Base-by-base conservation (phyloP, 2,888 invertebrate species). In the Frankliniella fusca region DNA sequence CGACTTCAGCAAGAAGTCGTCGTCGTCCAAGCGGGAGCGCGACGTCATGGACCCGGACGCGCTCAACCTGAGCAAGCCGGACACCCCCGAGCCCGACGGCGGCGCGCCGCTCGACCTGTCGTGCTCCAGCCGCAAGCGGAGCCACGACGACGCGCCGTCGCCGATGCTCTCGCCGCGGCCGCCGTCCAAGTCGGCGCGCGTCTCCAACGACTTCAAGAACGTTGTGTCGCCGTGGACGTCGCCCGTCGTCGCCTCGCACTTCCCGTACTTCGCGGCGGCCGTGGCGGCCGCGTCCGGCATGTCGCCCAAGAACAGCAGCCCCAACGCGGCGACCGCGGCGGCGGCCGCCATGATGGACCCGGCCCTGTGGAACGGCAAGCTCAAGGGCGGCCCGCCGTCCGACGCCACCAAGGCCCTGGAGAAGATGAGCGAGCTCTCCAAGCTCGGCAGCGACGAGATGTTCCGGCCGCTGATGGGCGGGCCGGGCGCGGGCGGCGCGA, bases 401-500 rank as follows among this genome's bases (percentile, higher is more conserved):
- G 95, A 95, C 86, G 95, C 95, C 0, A 94, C 94, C 20, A 96
- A 96, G 88, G 96, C 96, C 11, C 88, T 96, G 82, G 96, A 96
- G 87, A 96, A 96, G 88, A 95, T 96, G 96, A 95, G 94, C 86
- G 96, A 96, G 87, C 90, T 96, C 86, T 96, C 95, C 86, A 93
- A 96, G 86, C 89, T 95, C 50, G 95, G 95, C 7, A 95, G 95
- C 0, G 94, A 94, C 84, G 94, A 94, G 86, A 88, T 94, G 20
- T 94, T 93, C 86, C 89, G 93, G 85, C 91, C 92, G 91, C 89
- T n/a, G 90, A 90, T 84, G 81, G 82, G 84, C 11, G 83, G 84
- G 50, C 82, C 84, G 48, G 83, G 90, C 0, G 90, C 90, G 5
- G 90, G 91, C 61, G 90, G 92, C 2, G 89, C 90, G 3, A 88